phyloP scores from a whole-genome alignment of 2,888 invertebrate genomes.

The Pilophorus perplexus region DNA sequence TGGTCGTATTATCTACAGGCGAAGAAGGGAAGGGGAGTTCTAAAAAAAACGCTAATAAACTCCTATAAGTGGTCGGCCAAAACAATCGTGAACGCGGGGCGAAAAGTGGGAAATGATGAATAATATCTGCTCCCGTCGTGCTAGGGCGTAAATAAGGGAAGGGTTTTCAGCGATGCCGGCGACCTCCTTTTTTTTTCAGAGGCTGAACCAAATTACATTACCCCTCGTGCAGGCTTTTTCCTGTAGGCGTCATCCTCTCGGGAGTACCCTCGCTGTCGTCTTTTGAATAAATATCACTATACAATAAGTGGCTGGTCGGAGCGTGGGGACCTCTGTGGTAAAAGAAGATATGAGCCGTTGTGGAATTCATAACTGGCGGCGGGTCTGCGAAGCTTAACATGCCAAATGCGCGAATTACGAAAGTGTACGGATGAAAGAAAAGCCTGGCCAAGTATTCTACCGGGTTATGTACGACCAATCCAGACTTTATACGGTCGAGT shows the following conservation, averaged over 20 bases:
- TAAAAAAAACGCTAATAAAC: too few species aligned
- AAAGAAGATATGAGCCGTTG: not conserved
- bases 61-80: not conserved
- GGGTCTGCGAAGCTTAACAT: too few species aligned
- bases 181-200: not conserved
- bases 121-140: not conserved
- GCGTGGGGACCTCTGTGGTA: not conserved
- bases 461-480: too few species aligned
- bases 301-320: not conserved
- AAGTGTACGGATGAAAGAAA: too few species aligned
- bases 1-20: not conserved
- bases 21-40: not conserved
- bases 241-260: not conserved
- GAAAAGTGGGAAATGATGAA: not conserved
- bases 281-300: conserved; percentile 12
- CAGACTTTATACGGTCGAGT: too few species aligned
- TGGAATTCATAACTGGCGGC: too few species aligned
- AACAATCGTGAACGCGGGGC: not conserved
- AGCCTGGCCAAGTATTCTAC: too few species aligned
- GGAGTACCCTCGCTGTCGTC: not conserved
- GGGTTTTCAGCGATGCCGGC: too few species aligned
- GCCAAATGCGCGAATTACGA: too few species aligned
- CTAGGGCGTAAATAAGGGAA: not conserved
- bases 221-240: not conserved
- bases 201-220: conserved; percentile 1